A percentile compares a stretch with the other conserved stretches of the same genome.
These are phyloP conservation scores for Gymnocephalus cernua DNA, from an alignment of 2,113 vertebrate species.

Conservation along the genomic window DNA sequence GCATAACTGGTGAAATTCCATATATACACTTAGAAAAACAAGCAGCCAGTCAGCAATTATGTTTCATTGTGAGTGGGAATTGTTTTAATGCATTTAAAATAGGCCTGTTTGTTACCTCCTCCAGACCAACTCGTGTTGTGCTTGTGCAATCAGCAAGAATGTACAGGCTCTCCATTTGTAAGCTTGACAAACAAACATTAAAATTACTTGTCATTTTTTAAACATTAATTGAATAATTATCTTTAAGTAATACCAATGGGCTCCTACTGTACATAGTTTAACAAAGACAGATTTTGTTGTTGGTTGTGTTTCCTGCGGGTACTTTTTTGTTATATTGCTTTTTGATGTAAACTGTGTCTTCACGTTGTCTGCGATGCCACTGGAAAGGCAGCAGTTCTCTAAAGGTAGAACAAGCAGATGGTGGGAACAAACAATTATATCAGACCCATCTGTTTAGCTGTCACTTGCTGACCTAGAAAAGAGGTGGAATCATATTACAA, in stretches of 20 bases:
- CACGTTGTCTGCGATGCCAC: not conserved
- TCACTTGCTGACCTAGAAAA: conserved; percentile 63
- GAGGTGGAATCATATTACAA: conserved; percentile 23
- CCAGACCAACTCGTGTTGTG: not conserved
- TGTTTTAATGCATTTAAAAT: conserved; percentile 20
- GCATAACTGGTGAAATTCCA: conserved; percentile 1
- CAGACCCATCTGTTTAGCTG: conserved; percentile 61
- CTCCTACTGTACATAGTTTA: not conserved
- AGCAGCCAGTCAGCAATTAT: not conserved
- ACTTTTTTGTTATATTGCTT: not conserved
- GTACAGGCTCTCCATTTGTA: not conserved
- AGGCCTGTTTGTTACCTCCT: not conserved
- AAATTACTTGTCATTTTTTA: not conserved
- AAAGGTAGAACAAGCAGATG: conserved; percentile 34
- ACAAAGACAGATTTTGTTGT: not conserved
- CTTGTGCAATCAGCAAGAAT: not conserved
- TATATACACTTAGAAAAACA: not conserved
- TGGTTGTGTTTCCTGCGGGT: conserved; percentile 14
- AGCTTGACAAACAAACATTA: conserved; percentile 4
- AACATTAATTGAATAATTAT: not conserved
- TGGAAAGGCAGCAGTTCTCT: conserved; percentile 32
- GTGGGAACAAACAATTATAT: conserved; percentile 11
- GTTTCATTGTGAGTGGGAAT: not conserved
- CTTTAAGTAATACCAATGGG: not conserved
- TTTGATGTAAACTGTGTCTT: conserved; percentile 3